phyloP scores from a whole-genome alignment of 2,797 vertebrate species.

The Etheostoma nigrum region DNA sequence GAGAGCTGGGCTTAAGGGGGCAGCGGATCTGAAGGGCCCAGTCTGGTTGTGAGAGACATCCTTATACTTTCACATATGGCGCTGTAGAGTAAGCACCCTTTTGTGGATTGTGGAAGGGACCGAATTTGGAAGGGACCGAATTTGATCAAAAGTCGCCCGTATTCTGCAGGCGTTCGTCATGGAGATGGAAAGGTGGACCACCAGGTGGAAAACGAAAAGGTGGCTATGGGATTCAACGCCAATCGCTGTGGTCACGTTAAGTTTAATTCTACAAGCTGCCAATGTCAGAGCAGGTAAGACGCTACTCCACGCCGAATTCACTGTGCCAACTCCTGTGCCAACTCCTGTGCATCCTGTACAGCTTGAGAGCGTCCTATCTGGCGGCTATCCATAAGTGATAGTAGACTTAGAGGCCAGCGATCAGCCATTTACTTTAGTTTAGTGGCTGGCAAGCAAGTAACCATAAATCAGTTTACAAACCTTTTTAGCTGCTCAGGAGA shows the following conservation, averaged over 20 bases:
- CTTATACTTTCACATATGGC: constrained; percentile 84
- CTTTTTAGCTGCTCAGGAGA: background rate
- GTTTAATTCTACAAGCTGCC: constrained; percentile 86
- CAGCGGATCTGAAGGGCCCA: constrained; percentile 84
- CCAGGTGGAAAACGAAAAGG: constrained; percentile 95
- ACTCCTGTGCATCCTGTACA: constrained; percentile 23
- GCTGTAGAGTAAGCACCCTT: constrained; percentile 78
- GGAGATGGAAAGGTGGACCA: constrained; percentile 92
- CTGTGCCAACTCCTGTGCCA: constrained; percentile 28
- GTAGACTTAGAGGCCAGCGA: background rate
- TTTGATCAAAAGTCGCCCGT: constrained; percentile 72
- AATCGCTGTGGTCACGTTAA: constrained; percentile 80
- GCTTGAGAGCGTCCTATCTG: constrained; percentile 18
- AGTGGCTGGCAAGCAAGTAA: background rate
- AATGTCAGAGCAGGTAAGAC: constrained; percentile 93
- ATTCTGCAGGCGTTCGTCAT: constrained; percentile 83
- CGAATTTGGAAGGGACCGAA: constrained; percentile 70
- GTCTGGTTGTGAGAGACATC: constrained; percentile 75
- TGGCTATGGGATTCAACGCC: constrained; percentile 88
- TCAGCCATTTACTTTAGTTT: constrained; percentile 21
- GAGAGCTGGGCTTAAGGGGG: constrained; percentile 85
- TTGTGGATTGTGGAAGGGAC: constrained; percentile 80
- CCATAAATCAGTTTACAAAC: background rate
- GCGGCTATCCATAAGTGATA: constrained; percentile 15
- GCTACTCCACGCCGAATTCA: constrained; percentile 2